Percentiles rank a stretch among this genome's conserved stretches.
Conservation (phyloP, 1,140 invertebrate genomes). For the Bacillus rossius region DNA sequence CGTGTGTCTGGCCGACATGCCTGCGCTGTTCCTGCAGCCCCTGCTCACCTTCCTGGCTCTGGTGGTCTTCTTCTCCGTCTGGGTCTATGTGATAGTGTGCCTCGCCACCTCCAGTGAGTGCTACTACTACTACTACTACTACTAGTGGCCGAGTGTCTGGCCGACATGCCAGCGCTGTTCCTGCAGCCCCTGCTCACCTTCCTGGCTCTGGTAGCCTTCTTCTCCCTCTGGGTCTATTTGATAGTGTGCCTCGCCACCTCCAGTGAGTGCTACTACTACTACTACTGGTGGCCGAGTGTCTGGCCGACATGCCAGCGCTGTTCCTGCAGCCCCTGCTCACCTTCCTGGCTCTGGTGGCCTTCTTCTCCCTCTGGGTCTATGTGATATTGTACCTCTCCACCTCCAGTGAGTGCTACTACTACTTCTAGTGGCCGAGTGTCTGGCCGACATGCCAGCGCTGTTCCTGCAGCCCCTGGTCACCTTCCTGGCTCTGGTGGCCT, state of each 20-base stretch:
- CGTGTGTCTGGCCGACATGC: too few species aligned
- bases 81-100: slow-evolving; percentile 71
- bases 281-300: too few species aligned
- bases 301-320: slow-evolving; percentile 74
- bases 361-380: slow-evolving; percentile 80
- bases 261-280: too few species aligned
- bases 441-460: slow-evolving; percentile 74
- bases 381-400: slow-evolving; percentile 68
- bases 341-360: slow-evolving; percentile 68
- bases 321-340: slow-evolving; percentile 85
- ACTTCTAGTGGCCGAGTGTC: too few species aligned
- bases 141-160: too few species aligned
- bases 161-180: slow-evolving; percentile 76
- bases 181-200: slow-evolving; percentile 86
- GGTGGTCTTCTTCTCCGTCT: slow-evolving; percentile 74
- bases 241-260: slow-evolving; percentile 65
- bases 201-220: slow-evolving; percentile 67
- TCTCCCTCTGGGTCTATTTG: slow-evolving; percentile 78
- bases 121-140: too few species aligned
- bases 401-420: slow-evolving; percentile 62
- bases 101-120: slow-evolving; percentile 64
- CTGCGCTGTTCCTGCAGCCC: slow-evolving; percentile 82
- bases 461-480: slow-evolving; percentile 85
- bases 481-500: slow-evolving; percentile 68
- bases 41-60: slow-evolving; percentile 77